phyloP scores from a whole-genome alignment of 2,888 invertebrate genomes.

The Pemphredon lugubris region DNA sequence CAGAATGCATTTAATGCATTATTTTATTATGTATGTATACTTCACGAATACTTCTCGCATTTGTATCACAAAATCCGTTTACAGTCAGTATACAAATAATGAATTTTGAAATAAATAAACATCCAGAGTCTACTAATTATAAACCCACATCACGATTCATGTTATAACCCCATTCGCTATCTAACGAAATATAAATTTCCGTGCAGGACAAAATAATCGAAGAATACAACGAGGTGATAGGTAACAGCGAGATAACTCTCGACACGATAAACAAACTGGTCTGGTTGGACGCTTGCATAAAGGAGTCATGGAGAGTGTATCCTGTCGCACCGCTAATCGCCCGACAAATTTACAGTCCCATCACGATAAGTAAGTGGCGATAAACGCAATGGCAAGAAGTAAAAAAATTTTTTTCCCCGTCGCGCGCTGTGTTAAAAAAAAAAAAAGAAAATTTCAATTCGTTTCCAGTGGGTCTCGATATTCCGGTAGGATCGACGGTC shows the following conservation, averaged over 20 bases:
- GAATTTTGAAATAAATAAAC: no score
- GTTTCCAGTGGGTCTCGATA: slow-evolving; percentile 73
- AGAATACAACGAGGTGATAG: slow-evolving; percentile 66
- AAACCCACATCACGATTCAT: no score
- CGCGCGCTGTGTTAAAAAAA: no score
- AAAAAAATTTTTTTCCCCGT: no score
- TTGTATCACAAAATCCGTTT: no score
- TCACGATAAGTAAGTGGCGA: slow-evolving; percentile 72
- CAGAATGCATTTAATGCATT: no score
- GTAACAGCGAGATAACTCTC: slow-evolving; percentile 64
- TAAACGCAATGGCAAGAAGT: no score
- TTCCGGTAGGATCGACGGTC: slow-evolving; percentile 77
- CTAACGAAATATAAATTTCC: no score
- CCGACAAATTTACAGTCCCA: slow-evolving; percentile 74
- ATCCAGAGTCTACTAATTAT: no score
- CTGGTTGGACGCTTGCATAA: slow-evolving; percentile 77
- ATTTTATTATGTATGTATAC: neutral
- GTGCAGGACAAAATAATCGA: slow-evolving; percentile 73
- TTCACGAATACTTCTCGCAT: neutral
- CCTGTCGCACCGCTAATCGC: slow-evolving; percentile 76
- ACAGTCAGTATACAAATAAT: no score
- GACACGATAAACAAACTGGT: slow-evolving; percentile 72
- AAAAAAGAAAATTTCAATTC: no score
- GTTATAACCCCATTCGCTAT: no score
- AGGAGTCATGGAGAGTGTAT: slow-evolving; percentile 76